A percentile compares a stretch with the other conserved stretches of the same genome.
Conservation (phyloP, 2,113 vertebrate genomes). For the Engystomops pustulosus region DNA sequence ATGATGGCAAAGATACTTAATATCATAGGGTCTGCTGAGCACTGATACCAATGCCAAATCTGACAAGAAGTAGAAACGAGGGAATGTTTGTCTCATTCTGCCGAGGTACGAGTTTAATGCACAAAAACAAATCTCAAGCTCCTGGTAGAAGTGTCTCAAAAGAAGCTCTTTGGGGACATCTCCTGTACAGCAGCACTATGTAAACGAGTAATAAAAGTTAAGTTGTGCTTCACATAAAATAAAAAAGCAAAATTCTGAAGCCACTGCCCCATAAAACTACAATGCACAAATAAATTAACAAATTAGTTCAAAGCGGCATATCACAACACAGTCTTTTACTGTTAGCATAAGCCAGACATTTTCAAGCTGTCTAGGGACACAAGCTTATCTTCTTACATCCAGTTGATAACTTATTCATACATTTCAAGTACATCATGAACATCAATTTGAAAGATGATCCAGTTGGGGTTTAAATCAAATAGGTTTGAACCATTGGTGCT, state of each 20-base stretch:
- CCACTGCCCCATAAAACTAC: too few species aligned
- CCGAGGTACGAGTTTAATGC: slow-evolving; percentile 42
- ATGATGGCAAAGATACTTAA: slow-evolving; percentile 44
- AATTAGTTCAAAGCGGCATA: too few species aligned
- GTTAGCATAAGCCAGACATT: too few species aligned
- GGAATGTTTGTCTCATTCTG: slow-evolving; percentile 50
- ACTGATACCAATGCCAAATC: slow-evolving; percentile 52
- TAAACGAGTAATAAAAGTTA: neutral
- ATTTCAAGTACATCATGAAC: too few species aligned
- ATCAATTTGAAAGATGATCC: too few species aligned
- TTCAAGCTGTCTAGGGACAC: too few species aligned
- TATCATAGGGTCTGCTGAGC: slow-evolving; percentile 50
- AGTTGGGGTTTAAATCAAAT: too few species aligned
- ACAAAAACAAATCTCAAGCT: slow-evolving; percentile 48
- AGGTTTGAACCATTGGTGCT: too few species aligned
- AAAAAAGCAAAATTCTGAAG: neutral
- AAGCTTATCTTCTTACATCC: too few species aligned
- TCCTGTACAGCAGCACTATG: slow-evolving; percentile 53
- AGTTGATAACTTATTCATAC: too few species aligned
- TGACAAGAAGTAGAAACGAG: slow-evolving; percentile 59
- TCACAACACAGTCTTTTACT: too few species aligned
- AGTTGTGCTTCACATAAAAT: neutral
- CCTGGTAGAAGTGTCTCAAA: slow-evolving; percentile 52
- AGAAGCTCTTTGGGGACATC: slow-evolving; percentile 56
- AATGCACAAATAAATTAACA: too few species aligned